phyloP scores from a whole-genome alignment of 2,113 vertebrate species.

The Tricholaema leucomelas region DNA sequence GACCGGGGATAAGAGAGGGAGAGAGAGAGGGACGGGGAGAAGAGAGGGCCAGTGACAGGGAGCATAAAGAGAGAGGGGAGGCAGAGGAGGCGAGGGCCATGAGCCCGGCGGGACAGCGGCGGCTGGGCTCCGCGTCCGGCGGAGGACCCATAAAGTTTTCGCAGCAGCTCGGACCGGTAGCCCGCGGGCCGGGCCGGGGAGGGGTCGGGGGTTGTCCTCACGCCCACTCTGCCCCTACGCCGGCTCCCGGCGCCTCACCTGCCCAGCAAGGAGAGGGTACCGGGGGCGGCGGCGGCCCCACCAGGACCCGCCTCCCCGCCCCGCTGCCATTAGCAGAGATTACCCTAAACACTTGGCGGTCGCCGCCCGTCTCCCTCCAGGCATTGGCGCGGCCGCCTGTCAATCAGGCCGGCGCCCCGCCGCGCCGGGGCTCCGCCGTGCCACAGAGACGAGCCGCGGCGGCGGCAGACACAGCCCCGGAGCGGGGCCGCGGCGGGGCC shows the following conservation, averaged over 20 bases:
- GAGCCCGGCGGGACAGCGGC: neutral
- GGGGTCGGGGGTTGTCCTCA: too few species aligned
- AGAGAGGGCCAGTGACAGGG: neutral
- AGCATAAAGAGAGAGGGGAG: neutral
- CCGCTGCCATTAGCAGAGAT: slow-evolving; percentile 75
- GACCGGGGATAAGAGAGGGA: too few species aligned
- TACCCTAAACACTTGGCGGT: slow-evolving; percentile 76
- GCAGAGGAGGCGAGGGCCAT: too few species aligned
- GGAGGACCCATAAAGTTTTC: neutral
- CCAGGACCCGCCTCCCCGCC: slow-evolving; percentile 69
- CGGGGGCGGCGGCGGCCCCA: neutral
- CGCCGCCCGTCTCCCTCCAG: slow-evolving; percentile 80
- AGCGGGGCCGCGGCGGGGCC: slow-evolving; percentile 31
- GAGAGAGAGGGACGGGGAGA: too few species aligned
- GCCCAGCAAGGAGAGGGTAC: neutral
- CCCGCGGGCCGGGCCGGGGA: neutral
- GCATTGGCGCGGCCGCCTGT: slow-evolving; percentile 91
- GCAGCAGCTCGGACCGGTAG: neutral
- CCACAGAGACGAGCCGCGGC: slow-evolving; percentile 63
- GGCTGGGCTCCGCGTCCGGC: neutral
- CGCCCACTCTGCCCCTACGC: neutral
- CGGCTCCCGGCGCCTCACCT: neutral
- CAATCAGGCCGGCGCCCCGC: slow-evolving; percentile 77
- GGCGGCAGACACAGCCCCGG: slow-evolving; percentile 49
- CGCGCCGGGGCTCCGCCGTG: slow-evolving; percentile 70